A percentile compares a stretch with the other conserved stretches of the same genome.
phyloP scores from a whole-genome alignment of 2,888 invertebrate species.

The Acrobasis suavella region DNA sequence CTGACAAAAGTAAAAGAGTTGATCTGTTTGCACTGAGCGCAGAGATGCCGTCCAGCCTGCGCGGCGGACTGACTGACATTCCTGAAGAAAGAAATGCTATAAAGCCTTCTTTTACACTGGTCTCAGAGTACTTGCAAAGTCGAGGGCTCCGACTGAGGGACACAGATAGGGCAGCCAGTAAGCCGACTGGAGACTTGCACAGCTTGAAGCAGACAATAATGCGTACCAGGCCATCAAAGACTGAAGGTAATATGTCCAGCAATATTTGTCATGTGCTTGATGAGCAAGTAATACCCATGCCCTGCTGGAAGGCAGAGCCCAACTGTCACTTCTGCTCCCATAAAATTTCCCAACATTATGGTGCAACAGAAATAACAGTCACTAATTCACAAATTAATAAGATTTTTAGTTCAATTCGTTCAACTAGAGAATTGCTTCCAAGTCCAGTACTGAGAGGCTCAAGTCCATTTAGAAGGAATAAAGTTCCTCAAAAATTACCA shows the following conservation, averaged over 20 bases:
- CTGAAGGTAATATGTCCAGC: conserved; percentile 57
- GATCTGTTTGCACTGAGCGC: conserved; percentile 73
- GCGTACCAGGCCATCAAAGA: conserved; percentile 53
- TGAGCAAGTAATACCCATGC: conserved; percentile 64
- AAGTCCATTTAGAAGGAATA: conserved; percentile 51
- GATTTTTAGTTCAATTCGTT: conserved; percentile 45
- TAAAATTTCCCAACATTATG: conserved; percentile 30
- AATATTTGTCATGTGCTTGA: conserved; percentile 68
- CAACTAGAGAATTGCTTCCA: conserved; percentile 40
- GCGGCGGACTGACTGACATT: conserved; percentile 47
- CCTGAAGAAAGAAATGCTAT: conserved; percentile 40
- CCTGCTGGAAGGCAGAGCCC: conserved; percentile 61
- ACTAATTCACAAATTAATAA: conserved; percentile 50
- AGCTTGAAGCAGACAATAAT: conserved; percentile 67
- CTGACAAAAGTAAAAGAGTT: conserved; percentile 52
- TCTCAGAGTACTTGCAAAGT: conserved; percentile 69
- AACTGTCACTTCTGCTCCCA: conserved; percentile 46
- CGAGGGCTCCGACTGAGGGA: conserved; percentile 65
- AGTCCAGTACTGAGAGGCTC: conserved; percentile 45
- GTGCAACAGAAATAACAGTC: conserved; percentile 39
- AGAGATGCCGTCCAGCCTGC: conserved; percentile 71
- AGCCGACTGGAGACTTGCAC: conserved; percentile 54
- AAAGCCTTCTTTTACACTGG: conserved; percentile 61
- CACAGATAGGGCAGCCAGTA: conserved; percentile 44
- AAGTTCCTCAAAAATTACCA: conserved; percentile 36